Evolutionary conservation across 30 jellyfish, hydroid and myxozoan genomes (phyloP).

Genomic region (Rhopilema esculentum): DNA sequence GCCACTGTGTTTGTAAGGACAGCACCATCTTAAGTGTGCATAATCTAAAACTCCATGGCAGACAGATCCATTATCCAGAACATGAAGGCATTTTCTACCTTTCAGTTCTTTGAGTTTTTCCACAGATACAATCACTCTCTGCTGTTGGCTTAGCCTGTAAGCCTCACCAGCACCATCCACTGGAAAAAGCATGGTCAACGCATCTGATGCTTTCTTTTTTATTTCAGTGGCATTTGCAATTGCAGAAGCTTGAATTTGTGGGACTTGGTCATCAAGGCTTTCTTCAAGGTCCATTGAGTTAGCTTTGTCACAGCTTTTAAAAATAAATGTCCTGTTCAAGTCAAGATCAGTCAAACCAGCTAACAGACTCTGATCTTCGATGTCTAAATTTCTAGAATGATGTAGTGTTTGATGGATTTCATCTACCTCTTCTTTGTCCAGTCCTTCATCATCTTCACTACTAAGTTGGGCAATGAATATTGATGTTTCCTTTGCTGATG

Average conservation of each 20-base stretch:
- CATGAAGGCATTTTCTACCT: slow-evolving; percentile 14
- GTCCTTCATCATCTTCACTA: slow-evolving; percentile 18
- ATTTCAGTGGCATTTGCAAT: slow-evolving; percentile 15
- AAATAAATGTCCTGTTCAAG: slow-evolving; percentile 20
- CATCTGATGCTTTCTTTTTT: slow-evolving; percentile 7
- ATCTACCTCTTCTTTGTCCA: slow-evolving; percentile 15
- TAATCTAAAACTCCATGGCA: slow-evolving; percentile 12
- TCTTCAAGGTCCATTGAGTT: slow-evolving; percentile 15
- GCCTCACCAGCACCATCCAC: slow-evolving; percentile 8
- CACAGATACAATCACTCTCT: slow-evolving; percentile 22
- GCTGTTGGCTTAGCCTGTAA: not conserved
- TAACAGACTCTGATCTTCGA: not conserved
- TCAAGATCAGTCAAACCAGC: slow-evolving; percentile 20
- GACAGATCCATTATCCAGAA: slow-evolving; percentile 8
- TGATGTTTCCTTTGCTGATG: slow-evolving; percentile 2
- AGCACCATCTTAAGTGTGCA: slow-evolving; percentile 26
- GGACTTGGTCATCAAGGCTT: not conserved
- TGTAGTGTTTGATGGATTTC: slow-evolving; percentile 12
- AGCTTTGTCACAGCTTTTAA: not conserved
- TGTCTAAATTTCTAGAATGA: not conserved
- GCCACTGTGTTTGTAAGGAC: slow-evolving; percentile 37
- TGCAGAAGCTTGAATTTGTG: slow-evolving; percentile 5
- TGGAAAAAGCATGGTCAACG: slow-evolving; percentile 10
- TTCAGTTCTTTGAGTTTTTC: slow-evolving; percentile 38
- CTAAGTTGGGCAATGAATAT: slow-evolving; percentile 9